Base-by-base conservation (phyloP, 2,113 vertebrate genomes). In the Bagarius yarrelli region DNA sequence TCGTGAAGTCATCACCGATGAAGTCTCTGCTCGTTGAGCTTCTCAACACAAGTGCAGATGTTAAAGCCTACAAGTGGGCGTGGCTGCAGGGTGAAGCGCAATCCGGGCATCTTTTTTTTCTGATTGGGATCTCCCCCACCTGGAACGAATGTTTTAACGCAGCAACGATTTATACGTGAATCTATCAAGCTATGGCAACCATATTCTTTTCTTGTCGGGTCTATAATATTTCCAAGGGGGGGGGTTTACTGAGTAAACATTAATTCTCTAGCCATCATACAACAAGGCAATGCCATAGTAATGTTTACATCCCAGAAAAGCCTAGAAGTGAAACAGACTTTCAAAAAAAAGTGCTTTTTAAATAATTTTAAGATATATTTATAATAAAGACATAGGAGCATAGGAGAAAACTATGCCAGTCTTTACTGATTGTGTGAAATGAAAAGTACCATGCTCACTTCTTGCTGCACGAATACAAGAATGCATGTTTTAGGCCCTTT, bases 1-100 rank as follows among this genome's bases (percentile, higher is more conserved):
- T 23, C 27, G 36, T 79, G 82, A 85, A 6, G 83, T 85, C 83
- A 79, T 67, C 73, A 1, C 78, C 44, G 23, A 6, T 74, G 80
- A 85, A 61, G 76, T 82, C 60, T 53, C 70, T 53, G 70, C 70
- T 53, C 47, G 44, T 75, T 18, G 56, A 61, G 56, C 72, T 84
- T 44, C 56, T 71, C 78, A 32, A 59, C 59, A 16, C 70, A 16
- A 57, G 50, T 66, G 30, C 80, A 67, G 72, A 30, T 53, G 63
- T 57, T 66, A 23, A 76, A 67, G 59, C n/a, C 61, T 76, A 82
- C 83, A 76, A 59, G 84, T 85, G 84, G 77, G 72, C 53, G 77
- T 60, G 21, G 50, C 30, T 21, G 23, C n/a, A n/a, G 23, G 72
- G 30, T 76, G 63, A 40, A 66, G 66, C 66, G 40, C 66, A 69